Evolutionary conservation across 2,113 vertebrate genomes (phyloP).

Genomic region (Xenotilapia longispinis): DNA sequence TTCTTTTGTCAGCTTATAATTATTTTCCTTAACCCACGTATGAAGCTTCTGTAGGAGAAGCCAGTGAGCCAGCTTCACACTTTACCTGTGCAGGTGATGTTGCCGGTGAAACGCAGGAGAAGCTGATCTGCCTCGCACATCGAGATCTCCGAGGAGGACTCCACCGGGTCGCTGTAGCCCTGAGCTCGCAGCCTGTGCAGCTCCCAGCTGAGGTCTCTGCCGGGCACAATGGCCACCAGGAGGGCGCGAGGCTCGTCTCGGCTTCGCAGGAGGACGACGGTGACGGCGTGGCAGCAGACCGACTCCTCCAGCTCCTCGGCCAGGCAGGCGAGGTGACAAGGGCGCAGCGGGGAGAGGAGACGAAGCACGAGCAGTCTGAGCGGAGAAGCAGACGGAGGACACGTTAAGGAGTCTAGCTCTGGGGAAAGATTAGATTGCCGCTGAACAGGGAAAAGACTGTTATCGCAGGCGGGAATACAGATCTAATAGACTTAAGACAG

Average conservation of each 20-base stretch:
- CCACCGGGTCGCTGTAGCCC: conserved; percentile 66
- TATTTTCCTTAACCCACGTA: rapidly evolving
- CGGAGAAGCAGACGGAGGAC: background rate
- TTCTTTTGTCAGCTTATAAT: background rate
- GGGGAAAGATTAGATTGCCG: background rate
- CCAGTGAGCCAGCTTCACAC: background rate
- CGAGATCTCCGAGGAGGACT: conserved; percentile 69
- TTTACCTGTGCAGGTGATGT: conserved; percentile 80
- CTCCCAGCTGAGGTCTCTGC: conserved; percentile 72
- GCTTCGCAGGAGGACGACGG: conserved; percentile 63
- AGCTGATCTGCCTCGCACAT: conserved; percentile 83
- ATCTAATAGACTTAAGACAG: conserved; percentile 6
- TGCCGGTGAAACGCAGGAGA: conserved; percentile 78
- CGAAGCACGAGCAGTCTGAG: conserved; percentile 76
- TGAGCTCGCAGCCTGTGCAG: conserved; percentile 61
- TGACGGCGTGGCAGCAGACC: conserved; percentile 56
- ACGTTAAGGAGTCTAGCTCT: background rate
- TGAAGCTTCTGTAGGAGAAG: background rate
- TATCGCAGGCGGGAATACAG: background rate
- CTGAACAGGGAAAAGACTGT: background rate
- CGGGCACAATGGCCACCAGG: conserved; percentile 65
- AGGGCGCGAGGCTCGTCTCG: conserved; percentile 63
- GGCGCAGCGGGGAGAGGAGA: conserved; percentile 67
- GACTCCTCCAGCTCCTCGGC: conserved; percentile 74
- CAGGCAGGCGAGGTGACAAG: conserved; percentile 60